Evolutionary conservation across 2,113 vertebrate genomes (phyloP).

Genomic region (Heterotis niloticus): DNA sequence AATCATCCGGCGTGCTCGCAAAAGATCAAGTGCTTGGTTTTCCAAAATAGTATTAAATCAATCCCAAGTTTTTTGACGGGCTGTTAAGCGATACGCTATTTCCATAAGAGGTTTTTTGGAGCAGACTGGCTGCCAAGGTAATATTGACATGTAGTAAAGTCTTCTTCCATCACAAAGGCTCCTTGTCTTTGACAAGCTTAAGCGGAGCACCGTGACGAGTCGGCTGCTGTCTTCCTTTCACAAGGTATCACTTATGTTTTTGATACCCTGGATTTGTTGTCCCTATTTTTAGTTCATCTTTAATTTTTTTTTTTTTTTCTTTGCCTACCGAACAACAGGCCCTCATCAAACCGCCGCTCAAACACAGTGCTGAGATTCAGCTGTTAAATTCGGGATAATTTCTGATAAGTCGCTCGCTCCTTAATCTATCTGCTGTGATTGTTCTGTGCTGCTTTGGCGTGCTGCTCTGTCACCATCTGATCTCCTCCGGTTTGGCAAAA

Average conservation of each 20-base stretch:
- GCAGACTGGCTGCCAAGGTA: slow-evolving; percentile 55
- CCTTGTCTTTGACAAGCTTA: slow-evolving; percentile 62
- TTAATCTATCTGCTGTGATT: neutral
- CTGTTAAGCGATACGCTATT: slow-evolving; percentile 53
- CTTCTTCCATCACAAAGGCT: slow-evolving; percentile 65
- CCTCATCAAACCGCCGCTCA: slow-evolving; percentile 20
- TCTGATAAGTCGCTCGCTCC: neutral
- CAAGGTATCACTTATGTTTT: slow-evolving; percentile 26
- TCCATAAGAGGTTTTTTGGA: slow-evolving; percentile 47
- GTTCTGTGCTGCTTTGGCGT: neutral
- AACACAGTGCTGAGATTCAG: neutral
- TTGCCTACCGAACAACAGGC: slow-evolving; percentile 12
- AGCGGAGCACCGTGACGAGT: slow-evolving; percentile 38
- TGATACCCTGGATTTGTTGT: slow-evolving; percentile 16
- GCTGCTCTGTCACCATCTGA: neutral
- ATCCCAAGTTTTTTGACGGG: slow-evolving; percentile 49
- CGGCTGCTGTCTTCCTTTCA: slow-evolving; percentile 53
- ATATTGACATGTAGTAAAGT: slow-evolving; percentile 59
- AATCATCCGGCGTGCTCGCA: slow-evolving; percentile 47
- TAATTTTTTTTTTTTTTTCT: slow-evolving; percentile 16
- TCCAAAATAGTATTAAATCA: slow-evolving; percentile 45
- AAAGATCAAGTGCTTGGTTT: slow-evolving; percentile 54
- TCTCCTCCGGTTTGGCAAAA: neutral
- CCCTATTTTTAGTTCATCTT: slow-evolving; percentile 30
- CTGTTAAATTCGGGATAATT: slow-evolving; percentile 12